These are phyloP conservation scores for Pseudoatta argentina DNA, from an alignment of 1,140 invertebrate genomes.

Conservation along the genomic window DNA sequence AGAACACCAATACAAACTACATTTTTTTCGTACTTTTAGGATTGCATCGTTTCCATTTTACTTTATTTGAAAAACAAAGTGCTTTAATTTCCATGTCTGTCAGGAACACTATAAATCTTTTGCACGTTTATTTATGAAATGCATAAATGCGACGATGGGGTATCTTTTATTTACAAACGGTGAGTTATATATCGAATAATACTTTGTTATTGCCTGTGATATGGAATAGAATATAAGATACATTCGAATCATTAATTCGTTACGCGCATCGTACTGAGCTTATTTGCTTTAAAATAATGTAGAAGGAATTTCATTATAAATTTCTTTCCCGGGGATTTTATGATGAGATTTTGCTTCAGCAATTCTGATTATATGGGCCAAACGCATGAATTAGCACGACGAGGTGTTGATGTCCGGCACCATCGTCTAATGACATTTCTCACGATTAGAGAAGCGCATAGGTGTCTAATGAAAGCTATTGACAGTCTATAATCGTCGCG, in stretches of 20 bases:
- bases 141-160: background rate
- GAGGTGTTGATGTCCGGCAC: background rate
- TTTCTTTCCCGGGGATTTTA: background rate
- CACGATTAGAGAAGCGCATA: conserved; percentile 67
- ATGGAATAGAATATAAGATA: background rate
- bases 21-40: background rate
- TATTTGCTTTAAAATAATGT: background rate
- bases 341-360: background rate
- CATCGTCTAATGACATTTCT: conserved; percentile 65
- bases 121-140: conserved; percentile 21
- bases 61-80: conserved; percentile 7
- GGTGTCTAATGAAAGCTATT: conserved; percentile 76
- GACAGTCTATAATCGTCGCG: conserved; percentile 59
- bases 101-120: conserved; percentile 1
- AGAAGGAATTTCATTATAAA: background rate
- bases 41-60: background rate
- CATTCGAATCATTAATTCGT: conserved; percentile 9
- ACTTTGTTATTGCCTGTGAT: background rate
- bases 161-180: background rate
- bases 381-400: conserved; percentile 38
- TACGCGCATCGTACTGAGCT: background rate
- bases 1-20: background rate
- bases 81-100: conserved; percentile 17
- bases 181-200: conserved; percentile 13
- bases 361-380: background rate